Evolutionary conservation across 2,113 vertebrate genomes (phyloP).

Genomic region (Syngnathus typhle): DNA sequence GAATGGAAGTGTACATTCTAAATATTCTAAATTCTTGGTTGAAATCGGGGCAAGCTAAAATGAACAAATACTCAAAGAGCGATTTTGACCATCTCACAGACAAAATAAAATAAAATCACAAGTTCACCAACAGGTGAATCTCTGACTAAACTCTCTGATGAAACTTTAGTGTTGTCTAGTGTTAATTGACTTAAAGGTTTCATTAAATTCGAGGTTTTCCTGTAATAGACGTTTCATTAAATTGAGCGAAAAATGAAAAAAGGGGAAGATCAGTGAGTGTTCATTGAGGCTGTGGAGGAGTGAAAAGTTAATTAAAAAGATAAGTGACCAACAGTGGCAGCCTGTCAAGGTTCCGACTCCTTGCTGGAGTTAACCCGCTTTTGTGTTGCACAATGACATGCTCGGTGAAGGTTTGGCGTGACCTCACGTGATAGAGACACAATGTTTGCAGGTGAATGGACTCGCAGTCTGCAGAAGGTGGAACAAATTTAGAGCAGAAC

Average conservation of each 20-base stretch:
- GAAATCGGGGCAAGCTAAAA: no score
- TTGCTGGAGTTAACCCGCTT: slow-evolving; percentile 51
- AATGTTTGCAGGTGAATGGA: slow-evolving; percentile 56
- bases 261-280: neutral
- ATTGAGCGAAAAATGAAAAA: slow-evolving; percentile 24
- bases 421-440: slow-evolving; percentile 57
- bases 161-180: no score
- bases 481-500: slow-evolving; percentile 43
- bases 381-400: slow-evolving; percentile 53
- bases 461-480: slow-evolving; percentile 40
- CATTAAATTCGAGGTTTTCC: neutral
- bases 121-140: no score
- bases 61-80: no score
- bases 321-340: slow-evolving; percentile 63
- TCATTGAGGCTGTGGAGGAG: slow-evolving; percentile 41
- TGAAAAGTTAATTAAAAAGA: slow-evolving; percentile 71
- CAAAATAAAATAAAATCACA: no score
- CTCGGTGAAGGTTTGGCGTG: slow-evolving; percentile 42
- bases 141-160: no score
- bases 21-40: no score
- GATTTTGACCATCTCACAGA: no score
- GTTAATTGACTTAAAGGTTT: neutral
- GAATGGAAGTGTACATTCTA: no score
- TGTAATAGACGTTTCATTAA: neutral
- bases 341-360: slow-evolving; percentile 57